A percentile compares a stretch with the other conserved stretches of the same genome.
Conservation (phyloP, 1,140 invertebrate genomes). For the Heliconius melpomene region DNA sequence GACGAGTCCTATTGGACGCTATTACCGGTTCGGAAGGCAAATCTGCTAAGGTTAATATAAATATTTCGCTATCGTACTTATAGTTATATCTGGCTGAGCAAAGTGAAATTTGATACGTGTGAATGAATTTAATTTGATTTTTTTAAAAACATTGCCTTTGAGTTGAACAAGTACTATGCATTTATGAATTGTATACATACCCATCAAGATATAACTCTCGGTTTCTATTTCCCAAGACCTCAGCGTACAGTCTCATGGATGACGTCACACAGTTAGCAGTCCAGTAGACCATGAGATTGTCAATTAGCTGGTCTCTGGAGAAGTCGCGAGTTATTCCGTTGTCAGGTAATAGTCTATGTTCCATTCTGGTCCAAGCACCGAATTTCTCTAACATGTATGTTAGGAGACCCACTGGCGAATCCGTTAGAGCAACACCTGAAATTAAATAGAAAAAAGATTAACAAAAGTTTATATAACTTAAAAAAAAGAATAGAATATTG, state of each 20-base stretch:
- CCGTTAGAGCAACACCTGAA: constrained; percentile 81
- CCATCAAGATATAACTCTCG: constrained; percentile 71
- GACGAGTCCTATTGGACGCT: too few relatives aligned
- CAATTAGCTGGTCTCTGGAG: constrained; percentile 89
- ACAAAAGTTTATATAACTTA: neutral
- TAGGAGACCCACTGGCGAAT: constrained; percentile 88
- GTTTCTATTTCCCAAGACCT: constrained; percentile 80
- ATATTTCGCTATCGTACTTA: too few relatives aligned
- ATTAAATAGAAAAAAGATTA: neutral
- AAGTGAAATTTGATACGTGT: too few relatives aligned
- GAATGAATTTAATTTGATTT: too few relatives aligned
- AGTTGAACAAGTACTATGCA: neutral
- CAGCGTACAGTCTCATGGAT: constrained; percentile 88
- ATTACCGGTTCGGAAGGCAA: too few relatives aligned
- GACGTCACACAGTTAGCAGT: constrained; percentile 88
- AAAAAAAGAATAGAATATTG: neutral
- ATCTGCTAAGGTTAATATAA: too few relatives aligned
- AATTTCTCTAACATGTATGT: constrained; percentile 95
- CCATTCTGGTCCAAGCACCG: constrained; percentile 86
- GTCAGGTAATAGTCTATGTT: constrained; percentile 80
- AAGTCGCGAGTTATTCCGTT: constrained; percentile 86
- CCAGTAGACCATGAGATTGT: constrained; percentile 96
- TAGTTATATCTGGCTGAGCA: too few relatives aligned
- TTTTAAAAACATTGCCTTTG: too few relatives aligned
- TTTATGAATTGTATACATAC: constrained; percentile 30